Percentiles rank a stretch among this genome's conserved stretches.
These are phyloP conservation scores for Pentalonia nigronervosa DNA, from an alignment of 1,140 invertebrate genomes.

Conservation along the genomic window DNA sequence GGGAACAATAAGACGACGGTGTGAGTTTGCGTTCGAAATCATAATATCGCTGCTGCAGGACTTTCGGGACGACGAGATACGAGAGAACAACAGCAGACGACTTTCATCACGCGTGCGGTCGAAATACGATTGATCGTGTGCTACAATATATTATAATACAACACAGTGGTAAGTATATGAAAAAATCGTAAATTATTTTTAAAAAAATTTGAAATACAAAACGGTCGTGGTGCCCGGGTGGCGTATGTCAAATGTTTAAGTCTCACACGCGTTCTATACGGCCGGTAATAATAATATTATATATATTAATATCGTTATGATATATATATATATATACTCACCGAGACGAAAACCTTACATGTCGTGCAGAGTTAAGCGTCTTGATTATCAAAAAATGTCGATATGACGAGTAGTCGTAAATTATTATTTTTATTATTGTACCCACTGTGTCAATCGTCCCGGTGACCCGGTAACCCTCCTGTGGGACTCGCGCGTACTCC, in stretches of 20 bases:
- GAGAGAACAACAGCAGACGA: neutral
- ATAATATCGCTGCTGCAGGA: neutral
- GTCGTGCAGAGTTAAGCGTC: no score
- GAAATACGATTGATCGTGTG: neutral
- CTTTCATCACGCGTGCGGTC: neutral
- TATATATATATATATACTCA: no score
- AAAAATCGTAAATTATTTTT: no score
- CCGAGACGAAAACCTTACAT: no score
- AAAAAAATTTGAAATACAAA: neutral
- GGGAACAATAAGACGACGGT: neutral
- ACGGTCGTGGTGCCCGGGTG: neutral
- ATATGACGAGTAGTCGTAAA: no score
- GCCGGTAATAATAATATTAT: no score
- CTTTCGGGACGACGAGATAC: neutral
- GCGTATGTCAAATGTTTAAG: neutral
- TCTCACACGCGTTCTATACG: neutral
- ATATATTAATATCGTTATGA: no score
- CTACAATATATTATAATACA: no score
- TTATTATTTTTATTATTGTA: no score
- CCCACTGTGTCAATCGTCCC: no score
- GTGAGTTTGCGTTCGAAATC: neutral
- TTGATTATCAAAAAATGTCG: no score
- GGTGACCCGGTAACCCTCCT: constrained; percentile 46
- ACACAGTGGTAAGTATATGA: no score
- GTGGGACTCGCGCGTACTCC: neutral